These are phyloP conservation scores for Trachythela sp. DNA, from an alignment of 64 coral and sea anemone species.

Conservation along the genomic window DNA sequence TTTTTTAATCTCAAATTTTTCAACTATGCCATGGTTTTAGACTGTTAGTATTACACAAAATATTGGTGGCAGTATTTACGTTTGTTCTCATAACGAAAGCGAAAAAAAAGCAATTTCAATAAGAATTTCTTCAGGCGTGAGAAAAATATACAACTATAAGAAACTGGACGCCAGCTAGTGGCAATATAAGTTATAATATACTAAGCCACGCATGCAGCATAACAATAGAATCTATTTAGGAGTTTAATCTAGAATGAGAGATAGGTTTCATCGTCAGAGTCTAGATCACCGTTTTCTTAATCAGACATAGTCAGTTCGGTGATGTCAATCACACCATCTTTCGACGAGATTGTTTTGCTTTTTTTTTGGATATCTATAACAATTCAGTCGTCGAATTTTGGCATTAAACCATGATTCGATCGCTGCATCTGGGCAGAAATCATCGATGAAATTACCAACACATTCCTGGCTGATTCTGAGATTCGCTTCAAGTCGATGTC, in stretches of 20 bases:
- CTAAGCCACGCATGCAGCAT: too few relatives aligned
- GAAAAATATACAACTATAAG: too few relatives aligned
- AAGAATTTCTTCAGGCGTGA: too few relatives aligned
- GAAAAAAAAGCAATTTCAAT: too few relatives aligned
- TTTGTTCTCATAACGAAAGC: too few relatives aligned
- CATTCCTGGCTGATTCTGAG: not conserved
- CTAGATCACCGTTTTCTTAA: not conserved
- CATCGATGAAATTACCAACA: not conserved
- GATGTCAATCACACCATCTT: not conserved
- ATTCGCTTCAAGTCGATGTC: constrained; percentile 4
- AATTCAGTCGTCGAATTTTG: not conserved
- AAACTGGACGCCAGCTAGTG: too few relatives aligned
- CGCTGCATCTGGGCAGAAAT: not conserved
- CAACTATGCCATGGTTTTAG: too few relatives aligned
- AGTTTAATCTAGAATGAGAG: not conserved
- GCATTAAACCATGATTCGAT: constrained; percentile 13
- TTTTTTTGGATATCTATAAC: constrained; percentile 6
- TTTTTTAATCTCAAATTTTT: too few relatives aligned
- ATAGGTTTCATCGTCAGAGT: not conserved
- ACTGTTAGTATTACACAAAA: too few relatives aligned
- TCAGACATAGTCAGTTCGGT: not conserved
- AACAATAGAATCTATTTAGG: not conserved
- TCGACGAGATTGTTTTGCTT: not conserved
- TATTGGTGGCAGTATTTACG: too few relatives aligned
- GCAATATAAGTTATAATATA: not conserved